Percentiles rank a stretch among this genome's conserved stretches.
Conservation (phyloP, 1,140 invertebrate genomes). For the Ooceraea biroi region DNA sequence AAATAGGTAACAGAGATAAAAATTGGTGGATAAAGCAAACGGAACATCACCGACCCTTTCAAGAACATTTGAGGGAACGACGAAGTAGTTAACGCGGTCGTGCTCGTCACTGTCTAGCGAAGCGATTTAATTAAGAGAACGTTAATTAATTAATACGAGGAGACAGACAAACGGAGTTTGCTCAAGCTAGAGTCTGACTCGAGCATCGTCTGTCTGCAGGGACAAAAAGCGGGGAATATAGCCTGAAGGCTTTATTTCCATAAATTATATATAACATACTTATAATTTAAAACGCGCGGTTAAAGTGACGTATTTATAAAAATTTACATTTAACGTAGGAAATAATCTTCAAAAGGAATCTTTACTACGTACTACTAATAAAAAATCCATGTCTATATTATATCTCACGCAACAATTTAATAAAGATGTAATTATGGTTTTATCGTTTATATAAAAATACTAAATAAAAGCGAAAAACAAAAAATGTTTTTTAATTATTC, state of each 20-base stretch:
- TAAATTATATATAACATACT: conserved; percentile 5
- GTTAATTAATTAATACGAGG: conserved; percentile 77
- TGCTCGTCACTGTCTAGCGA: conserved; percentile 66
- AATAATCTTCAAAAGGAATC: neutral
- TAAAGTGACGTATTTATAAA: neutral
- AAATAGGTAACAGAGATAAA: conserved; percentile 40
- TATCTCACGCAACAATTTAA: too few relatives aligned
- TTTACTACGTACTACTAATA: too few relatives aligned
- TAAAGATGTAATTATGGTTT: too few relatives aligned
- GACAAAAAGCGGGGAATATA: conserved; percentile 65
- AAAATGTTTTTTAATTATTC: neutral
- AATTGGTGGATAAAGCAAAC: conserved; percentile 63
- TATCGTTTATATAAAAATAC: too few relatives aligned
- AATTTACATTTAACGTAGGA: neutral
- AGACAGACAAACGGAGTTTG: conserved; percentile 69
- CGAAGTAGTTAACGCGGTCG: conserved; percentile 69
- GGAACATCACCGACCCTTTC: conserved; percentile 61
- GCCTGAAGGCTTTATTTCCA: conserved; percentile 1
- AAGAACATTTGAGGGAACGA: conserved; percentile 60
- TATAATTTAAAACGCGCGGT: neutral
- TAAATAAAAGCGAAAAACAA: neutral
- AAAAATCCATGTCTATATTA: too few relatives aligned
- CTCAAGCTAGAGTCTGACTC: conserved; percentile 54
- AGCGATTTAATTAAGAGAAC: conserved; percentile 78
- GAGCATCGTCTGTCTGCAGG: conserved; percentile 45